Evolutionary conservation across 2,797 vertebrate genomes (phyloP), one percentile per base, ranked within the genome.

Genomic region (Fringilla coelebs): DNA sequence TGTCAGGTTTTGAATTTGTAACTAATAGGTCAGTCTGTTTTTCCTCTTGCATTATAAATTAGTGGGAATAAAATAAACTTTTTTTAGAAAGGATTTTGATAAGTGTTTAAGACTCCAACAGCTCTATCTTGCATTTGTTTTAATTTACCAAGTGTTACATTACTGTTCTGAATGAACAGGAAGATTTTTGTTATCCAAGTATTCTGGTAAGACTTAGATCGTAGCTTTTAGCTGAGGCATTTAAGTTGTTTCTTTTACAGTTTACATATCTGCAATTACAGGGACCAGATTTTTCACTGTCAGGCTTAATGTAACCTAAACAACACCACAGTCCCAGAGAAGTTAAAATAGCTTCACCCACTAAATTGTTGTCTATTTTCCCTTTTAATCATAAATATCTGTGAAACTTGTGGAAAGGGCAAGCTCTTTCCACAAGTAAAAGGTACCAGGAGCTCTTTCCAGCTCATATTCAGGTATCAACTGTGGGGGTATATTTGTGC

Each of bases 161-260:
- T 91, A 81, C 25, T 49, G 58, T 88, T 85, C 46, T 80, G 82
- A 94, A 75, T 74, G 48, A 93, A 79, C 66, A 48, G 65, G 43
- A 94, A 57, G 52, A 25, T 87, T 90, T 52, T 67, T 90, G 14
- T 61, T 79, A 94, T 62, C 13, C 22, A 77, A 72, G 76, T 26
- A 62, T 88, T 89, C 60, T 88, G 32, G 57, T 95, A 79, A 75
- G 88, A 76, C 81, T 93, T 87, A 63, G 46, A 52, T 93, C 22
- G 55, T 80, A 91, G 34, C 55, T 97, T 93, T 94, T 86, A 85
- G 62, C 18, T 90, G 81, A 93, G 54, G 17, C 38, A 61, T 63
- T 92, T 57, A 52, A 70, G 24, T 74, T 78, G 65, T 61, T 84
- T 85, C 78, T 80, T 89, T 88, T 63, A 48, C 21, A 72, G 41